Conservation (phyloP, 2,113 vertebrate genomes). For the Isurus oxyrinchus region DNA sequence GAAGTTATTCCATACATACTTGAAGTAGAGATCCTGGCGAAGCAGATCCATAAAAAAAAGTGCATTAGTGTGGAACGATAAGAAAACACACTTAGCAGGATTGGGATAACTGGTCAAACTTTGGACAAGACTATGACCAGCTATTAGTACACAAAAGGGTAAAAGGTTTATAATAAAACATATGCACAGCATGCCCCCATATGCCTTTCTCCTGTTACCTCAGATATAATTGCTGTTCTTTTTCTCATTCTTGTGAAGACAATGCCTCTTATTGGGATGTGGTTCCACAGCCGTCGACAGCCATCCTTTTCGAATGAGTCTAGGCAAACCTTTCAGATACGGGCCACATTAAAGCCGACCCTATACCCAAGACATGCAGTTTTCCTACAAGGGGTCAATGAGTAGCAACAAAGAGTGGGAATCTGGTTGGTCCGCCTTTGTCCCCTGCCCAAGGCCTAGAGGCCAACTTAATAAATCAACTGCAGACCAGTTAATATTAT, state of each 20-base stretch:
- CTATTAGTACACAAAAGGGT: background rate
- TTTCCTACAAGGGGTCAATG: background rate
- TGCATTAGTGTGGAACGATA: background rate
- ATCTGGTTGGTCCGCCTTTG: background rate
- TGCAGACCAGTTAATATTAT: background rate
- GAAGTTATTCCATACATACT: conserved; percentile 60
- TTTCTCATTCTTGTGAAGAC: background rate
- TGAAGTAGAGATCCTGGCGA: conserved; percentile 59
- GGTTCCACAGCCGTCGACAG: too few relatives aligned
- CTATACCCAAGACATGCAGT: background rate
- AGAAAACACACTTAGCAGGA: background rate
- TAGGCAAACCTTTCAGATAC: background rate
- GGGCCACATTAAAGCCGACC: background rate
- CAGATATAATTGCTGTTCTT: background rate
- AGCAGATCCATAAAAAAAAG: background rate
- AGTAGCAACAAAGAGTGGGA: background rate
- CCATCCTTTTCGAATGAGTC: background rate
- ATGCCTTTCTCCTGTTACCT: background rate
- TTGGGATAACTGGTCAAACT: background rate
- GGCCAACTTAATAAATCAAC: background rate
- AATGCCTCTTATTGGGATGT: background rate
- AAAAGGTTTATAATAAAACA: background rate
- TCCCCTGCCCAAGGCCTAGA: background rate
- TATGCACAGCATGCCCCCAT: background rate
- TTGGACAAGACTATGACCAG: background rate